Percentiles rank a stretch among this genome's conserved stretches.
Evolutionary conservation across 2,888 invertebrate species (phyloP).

Genomic region (Rugalucina vietnamica): DNA sequence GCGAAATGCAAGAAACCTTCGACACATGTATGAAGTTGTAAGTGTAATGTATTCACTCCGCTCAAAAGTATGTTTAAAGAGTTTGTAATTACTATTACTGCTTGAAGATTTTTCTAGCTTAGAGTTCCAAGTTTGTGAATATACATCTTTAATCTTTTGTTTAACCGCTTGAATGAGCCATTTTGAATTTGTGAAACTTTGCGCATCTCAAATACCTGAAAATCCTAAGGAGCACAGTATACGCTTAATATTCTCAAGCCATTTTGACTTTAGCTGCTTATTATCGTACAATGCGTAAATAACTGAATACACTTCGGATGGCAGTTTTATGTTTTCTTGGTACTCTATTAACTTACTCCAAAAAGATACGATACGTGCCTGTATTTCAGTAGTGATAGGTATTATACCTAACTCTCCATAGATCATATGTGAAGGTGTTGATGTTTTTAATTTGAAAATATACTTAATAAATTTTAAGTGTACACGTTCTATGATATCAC

Average conservation of each 20-base stretch:
- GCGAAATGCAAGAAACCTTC: neutral
- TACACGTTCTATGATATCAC: neutral
- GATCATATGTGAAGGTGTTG: neutral
- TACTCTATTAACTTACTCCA: neutral
- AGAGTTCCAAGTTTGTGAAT: no score
- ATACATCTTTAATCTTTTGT: no score
- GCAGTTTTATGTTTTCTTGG: neutral
- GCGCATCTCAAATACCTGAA: no score
- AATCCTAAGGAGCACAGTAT: no score
- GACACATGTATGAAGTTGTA: neutral
- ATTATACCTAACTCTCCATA: neutral
- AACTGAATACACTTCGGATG: neutral
- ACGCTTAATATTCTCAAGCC: neutral
- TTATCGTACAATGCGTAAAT: neutral
- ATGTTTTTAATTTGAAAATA: neutral
- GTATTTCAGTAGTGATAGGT: neutral
- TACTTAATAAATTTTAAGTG: neutral
- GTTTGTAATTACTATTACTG: no score
- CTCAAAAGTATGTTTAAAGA: neutral
- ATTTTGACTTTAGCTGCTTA: neutral
- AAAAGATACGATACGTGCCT: neutral
- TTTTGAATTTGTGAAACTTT: no score
- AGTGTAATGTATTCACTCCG: neutral
- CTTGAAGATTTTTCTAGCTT: no score
- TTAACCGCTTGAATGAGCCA: no score